phyloP scores from a whole-genome alignment of 2,113 vertebrate genomes.

The Neofelis nebulosa region DNA sequence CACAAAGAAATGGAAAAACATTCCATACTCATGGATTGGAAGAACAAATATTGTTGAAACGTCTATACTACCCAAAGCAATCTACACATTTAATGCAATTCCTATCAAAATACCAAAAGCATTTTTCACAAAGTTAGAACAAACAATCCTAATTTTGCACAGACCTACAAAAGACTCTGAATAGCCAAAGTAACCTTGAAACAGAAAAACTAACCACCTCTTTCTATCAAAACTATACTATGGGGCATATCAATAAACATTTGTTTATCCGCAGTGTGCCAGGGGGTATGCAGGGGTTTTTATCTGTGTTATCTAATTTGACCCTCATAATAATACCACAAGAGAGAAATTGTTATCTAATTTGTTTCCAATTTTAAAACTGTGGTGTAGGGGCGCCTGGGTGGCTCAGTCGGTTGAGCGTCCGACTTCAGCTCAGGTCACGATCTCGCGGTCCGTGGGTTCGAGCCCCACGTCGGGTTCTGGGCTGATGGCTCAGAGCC shows the following conservation, averaged over 20 bases:
- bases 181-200: not conserved
- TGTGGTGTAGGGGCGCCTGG: not conserved
- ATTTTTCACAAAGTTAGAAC: not conserved
- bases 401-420: no score
- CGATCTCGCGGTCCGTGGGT: no score
- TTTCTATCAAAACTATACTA: slow-evolving; percentile 6
- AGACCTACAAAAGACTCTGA: not conserved
- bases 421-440: no score
- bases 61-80: not conserved
- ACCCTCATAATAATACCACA: not conserved
- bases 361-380: not conserved
- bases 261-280: not conserved
- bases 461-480: no score
- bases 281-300: not conserved
- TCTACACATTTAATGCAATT: not conserved
- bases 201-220: not conserved
- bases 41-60: not conserved
- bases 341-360: not conserved
- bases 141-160: not conserved
- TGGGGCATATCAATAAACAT: not conserved
- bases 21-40: not conserved
- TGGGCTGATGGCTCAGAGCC: no score
- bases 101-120: not conserved
- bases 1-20: not conserved
- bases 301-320: not conserved